Percentiles rank a stretch among this genome's conserved stretches.
Conservation (phyloP, 2,888 invertebrate genomes). For the Hyposoter dolosus region DNA sequence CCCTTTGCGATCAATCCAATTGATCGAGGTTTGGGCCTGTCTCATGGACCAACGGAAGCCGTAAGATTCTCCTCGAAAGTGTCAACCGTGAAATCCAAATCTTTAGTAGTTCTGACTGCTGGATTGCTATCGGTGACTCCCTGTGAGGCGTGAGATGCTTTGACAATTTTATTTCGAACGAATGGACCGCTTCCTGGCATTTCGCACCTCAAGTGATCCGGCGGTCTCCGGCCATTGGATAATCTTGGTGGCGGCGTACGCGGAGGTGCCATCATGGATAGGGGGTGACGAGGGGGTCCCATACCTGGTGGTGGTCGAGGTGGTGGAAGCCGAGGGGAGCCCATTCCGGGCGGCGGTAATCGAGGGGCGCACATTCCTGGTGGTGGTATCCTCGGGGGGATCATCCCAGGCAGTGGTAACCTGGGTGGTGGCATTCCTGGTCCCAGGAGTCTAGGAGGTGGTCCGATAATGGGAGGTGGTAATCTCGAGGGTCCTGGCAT, state of each 20-base stretch:
- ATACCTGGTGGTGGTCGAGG: slow-evolving; percentile 42
- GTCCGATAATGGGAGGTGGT: slow-evolving; percentile 61
- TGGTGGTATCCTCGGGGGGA: slow-evolving; percentile 35
- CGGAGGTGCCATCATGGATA: slow-evolving; percentile 32
- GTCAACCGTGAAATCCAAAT: slow-evolving; percentile 79
- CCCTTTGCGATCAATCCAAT: slow-evolving; percentile 17
- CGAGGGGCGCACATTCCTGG: slow-evolving; percentile 48
- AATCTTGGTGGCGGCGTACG: slow-evolving; percentile 46
- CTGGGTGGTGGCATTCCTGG: slow-evolving; percentile 71
- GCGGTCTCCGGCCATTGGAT: slow-evolving; percentile 21
- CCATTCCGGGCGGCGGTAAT: slow-evolving; percentile 55
- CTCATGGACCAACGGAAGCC: slow-evolving; percentile 54
- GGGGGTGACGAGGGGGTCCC: slow-evolving; percentile 20
- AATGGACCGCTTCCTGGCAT: slow-evolving; percentile 17
- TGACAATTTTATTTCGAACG: slow-evolving; percentile 28
- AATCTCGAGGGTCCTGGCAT: slow-evolving; percentile 66
- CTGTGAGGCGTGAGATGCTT: slow-evolving; percentile 31
- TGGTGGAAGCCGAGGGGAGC: slow-evolving; percentile 43
- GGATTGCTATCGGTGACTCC: slow-evolving; percentile 10
- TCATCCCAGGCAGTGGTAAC: slow-evolving; percentile 61
- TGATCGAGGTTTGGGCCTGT: slow-evolving; percentile 35
- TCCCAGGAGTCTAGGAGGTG: slow-evolving; percentile 69
- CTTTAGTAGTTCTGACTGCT: slow-evolving; percentile 65
- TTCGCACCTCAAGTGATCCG: slow-evolving; percentile 27
- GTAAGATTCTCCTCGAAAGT: slow-evolving; percentile 80